phyloP scores from a whole-genome alignment of 2,888 invertebrate genomes.

The Lasioglossum oenotherae region DNA sequence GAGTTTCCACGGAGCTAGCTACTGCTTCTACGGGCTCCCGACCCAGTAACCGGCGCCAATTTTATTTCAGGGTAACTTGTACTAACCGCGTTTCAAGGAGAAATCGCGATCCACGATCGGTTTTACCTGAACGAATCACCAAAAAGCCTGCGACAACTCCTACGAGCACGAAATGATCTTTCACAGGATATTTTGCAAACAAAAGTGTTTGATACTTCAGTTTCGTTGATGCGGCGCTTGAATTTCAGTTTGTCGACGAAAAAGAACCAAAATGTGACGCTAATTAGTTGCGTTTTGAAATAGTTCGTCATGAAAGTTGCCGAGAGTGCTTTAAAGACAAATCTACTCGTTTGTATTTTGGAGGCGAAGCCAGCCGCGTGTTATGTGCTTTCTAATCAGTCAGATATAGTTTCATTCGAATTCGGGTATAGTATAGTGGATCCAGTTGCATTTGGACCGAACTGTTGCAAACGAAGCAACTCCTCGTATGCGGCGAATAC shows the following conservation, averaged over 20 bases:
- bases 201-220: neutral
- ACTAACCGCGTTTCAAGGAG: neutral
- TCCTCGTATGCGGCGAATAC: neutral
- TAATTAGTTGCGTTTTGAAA: neutral
- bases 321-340: neutral
- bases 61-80: constrained; percentile 41
- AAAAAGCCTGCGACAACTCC: neutral
- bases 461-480: constrained; percentile 3
- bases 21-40: neutral
- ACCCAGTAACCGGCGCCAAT: neutral
- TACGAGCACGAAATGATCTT: neutral
- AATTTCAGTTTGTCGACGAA: neutral
- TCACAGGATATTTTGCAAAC: neutral
- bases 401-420: constrained; percentile 9
- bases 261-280: neutral
- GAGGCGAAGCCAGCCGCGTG: neutral
- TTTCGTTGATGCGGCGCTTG: neutral
- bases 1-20: neutral
- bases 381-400: constrained; percentile 1
- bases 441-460: neutral
- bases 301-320: neutral
- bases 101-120: neutral
- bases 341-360: neutral
- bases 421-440: neutral
- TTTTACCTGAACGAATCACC: neutral